Evolutionary conservation across 2,113 vertebrate genomes (phyloP), one percentile per base, ranked within the genome.

Genomic region (Microtus oregoni): DNA sequence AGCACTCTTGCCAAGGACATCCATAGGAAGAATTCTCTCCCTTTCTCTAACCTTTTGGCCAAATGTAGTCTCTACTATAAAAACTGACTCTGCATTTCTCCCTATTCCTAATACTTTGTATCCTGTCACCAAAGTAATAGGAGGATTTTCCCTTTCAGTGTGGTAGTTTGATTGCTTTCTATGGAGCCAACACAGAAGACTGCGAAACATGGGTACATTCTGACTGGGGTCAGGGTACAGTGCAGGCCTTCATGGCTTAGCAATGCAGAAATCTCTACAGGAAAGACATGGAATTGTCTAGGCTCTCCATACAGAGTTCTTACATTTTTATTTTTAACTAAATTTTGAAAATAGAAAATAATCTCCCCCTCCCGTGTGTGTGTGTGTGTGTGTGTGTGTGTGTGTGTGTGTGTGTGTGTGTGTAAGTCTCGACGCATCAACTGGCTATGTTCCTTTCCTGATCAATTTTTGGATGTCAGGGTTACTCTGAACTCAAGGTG

Each of bases 401-500:
- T 55, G 14, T 55, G 52, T 55, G 52, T 52, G 52, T 52, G 52
- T 35, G 41, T 86, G 47, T 58, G 55, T 58, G 28, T 52, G 22
- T 83, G 19, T 78, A 52, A 44, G 17, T 7, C 35, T 79, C 2
- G 47, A 22, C 5, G 1, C 8, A 68, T 15, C 63, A 12, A 68
- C 41, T 32, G 44, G 61, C 52, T 77, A 3, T 26, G 81, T 19
- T 47, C 7, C 22, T 90, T 55, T 77, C 38, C 35, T 97, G 75
- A 50, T 95, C 61, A 94, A 92, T 95, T 98, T 94, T 86, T 96
- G 75, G 91, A 97, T 77, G 63, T 78, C 55, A 35, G 13, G 44
- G 44, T 95, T 91, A 93, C 93, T 89, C 41, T 95, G 24, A 96
- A 94, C 65, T 83, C 14, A 97, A 93, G 41, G n/a, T 24, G 50